Evolutionary conservation across 2,113 vertebrate genomes (phyloP), one percentile per base, ranked within the genome.

Genomic region (Odontophorus gujanensis): DNA sequence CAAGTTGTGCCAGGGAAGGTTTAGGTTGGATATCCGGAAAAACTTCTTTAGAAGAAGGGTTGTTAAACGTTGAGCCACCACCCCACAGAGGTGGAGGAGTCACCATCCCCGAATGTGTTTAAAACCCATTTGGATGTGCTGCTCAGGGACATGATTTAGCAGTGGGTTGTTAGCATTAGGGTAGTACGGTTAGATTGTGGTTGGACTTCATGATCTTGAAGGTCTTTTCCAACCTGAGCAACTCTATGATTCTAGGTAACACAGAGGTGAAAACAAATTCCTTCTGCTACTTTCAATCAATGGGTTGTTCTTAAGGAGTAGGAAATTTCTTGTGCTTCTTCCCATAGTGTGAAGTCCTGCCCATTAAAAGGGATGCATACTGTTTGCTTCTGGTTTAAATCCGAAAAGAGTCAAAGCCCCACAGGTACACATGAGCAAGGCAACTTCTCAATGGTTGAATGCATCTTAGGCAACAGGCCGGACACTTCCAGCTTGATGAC

Each of bases 271-370:
- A 62, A 89, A 96, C 76, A 91, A 91, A 75, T 38, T 38, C 55
- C 40, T 65, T 45, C 36, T 89, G 61, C 71, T 65, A 85, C 43
- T 15, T 74, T 58, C 61, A 92, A 85, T 77, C 4, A 59, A 30
- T 9, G 68, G 61, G 48, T 89, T 86, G 75, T 79, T 93, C 94
- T 92, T 81, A 59, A 61, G 28, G 51, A 36, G 17, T 11, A 72
- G 34, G 62, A 50, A 83, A 92, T 90, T 95, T 85, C 94, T 94
- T 62, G 21, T 20, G 48, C 69, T 96, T 84, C 84, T 94, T 97
- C 94, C 82, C 95, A 87, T 21, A 38, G 17, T 32, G 43, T 81
- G 82, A 80, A 76, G 53, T 34, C 65, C 78, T 79, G 81, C 68
- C 67, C 51, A 77, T 47, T 2, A 15, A 90, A 91, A 85, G 11